These are phyloP conservation scores for Hippopotamus amphibius DNA, from an alignment of 2,113 vertebrate species.

Conservation along the genomic window DNA sequence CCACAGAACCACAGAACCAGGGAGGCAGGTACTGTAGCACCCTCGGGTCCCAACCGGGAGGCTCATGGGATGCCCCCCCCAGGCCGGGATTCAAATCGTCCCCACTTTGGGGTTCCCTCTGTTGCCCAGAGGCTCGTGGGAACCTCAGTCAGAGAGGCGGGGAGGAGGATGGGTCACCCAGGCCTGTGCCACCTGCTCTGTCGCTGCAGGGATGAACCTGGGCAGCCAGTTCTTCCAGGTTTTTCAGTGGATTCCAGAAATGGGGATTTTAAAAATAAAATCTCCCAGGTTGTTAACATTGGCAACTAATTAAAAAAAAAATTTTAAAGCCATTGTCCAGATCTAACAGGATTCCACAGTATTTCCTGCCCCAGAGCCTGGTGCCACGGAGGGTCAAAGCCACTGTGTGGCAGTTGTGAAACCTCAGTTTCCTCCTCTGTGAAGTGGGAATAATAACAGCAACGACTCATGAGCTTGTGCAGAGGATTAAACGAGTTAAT, in stretches of 20 bases:
- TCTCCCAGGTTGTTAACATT: background rate
- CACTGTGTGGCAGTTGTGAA: background rate
- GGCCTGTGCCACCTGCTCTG: fast-evolving
- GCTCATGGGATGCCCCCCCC: background rate
- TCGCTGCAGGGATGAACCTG: no score
- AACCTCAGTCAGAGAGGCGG: background rate
- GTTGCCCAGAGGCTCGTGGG: background rate
- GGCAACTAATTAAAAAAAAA: background rate
- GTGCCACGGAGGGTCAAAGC: background rate
- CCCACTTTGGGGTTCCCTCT: background rate
- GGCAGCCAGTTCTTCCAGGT: background rate
- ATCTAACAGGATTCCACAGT: background rate
- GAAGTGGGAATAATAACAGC: background rate
- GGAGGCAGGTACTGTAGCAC: background rate
- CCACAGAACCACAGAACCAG: background rate
- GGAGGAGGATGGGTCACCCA: fast-evolving
- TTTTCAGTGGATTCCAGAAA: background rate
- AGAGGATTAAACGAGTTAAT: background rate
- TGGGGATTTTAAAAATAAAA: background rate
- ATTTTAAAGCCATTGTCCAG: background rate
- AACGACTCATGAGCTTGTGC: background rate
- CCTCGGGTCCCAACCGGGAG: background rate
- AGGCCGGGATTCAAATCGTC: background rate
- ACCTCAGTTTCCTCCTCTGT: constrained; percentile 52
- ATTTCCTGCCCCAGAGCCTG: background rate